Conservation (phyloP, 1,140 invertebrate species). For the Aphaenogaster ashmeadi region DNA sequence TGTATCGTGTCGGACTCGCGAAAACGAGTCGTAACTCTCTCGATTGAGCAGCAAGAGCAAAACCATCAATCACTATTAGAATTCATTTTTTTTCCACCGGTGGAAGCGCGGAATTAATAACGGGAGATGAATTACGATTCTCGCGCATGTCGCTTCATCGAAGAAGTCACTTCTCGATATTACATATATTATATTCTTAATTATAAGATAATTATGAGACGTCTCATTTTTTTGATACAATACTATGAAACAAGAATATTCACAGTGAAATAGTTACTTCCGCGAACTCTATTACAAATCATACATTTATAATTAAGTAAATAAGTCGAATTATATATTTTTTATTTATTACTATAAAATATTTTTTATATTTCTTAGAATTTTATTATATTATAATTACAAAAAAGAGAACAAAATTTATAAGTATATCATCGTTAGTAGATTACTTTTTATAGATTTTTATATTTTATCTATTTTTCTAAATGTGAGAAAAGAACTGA, state of each 20-base stretch:
- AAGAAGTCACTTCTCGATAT: neutral
- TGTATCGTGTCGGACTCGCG: conserved; percentile 36
- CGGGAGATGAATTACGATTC: conserved; percentile 19
- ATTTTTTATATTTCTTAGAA: neutral
- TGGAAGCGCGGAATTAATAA: conserved; percentile 43
- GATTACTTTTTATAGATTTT: neutral
- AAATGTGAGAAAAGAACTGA: neutral
- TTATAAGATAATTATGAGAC: neutral
- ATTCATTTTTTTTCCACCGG: conserved; percentile 21
- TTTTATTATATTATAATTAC: neutral
- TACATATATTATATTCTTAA: neutral
- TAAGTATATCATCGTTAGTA: neutral
- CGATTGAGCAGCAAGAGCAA: conserved; percentile 14
- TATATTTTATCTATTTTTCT: neutral
- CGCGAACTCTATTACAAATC: neutral
- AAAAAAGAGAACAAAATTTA: neutral
- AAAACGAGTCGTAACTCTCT: conserved; percentile 49
- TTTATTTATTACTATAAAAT: neutral
- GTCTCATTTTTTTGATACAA: neutral
- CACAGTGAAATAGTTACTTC: neutral
- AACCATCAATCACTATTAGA: conserved; percentile 53
- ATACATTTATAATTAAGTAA: neutral
- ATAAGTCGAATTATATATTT: neutral
- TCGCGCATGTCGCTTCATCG: neutral
- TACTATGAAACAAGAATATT: neutral